Conservation (phyloP, 1,140 invertebrate genomes). For the Nebria ingens region DNA sequence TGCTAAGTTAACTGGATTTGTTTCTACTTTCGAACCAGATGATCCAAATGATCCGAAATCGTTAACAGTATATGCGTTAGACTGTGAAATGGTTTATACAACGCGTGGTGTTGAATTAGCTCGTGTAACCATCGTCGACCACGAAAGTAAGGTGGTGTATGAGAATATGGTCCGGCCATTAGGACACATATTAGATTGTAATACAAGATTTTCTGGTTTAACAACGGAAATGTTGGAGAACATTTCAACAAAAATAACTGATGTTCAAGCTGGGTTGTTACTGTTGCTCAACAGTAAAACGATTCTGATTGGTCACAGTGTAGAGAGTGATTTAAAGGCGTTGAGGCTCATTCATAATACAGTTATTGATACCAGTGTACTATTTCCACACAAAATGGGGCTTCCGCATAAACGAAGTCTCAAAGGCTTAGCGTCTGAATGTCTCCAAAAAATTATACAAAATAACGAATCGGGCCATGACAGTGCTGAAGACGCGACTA, state of each 20-base stretch:
- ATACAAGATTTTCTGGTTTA: constrained; percentile 77
- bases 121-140: constrained; percentile 73
- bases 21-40: constrained; percentile 54
- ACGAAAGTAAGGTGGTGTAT: constrained; percentile 64
- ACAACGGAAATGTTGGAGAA: constrained; percentile 59
- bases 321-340: constrained; percentile 87
- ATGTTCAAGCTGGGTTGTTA: constrained; percentile 77
- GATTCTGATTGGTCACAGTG: constrained; percentile 85
- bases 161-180: constrained; percentile 76
- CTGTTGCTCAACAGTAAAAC: constrained; percentile 75
- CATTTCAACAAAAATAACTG: constrained; percentile 56
- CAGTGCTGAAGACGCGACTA: constrained; percentile 85
- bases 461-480: constrained; percentile 72
- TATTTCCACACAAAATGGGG: constrained; percentile 89
- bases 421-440: constrained; percentile 70
- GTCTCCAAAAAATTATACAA: constrained; percentile 84
- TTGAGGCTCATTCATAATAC: constrained; percentile 79
- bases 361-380: constrained; percentile 85
- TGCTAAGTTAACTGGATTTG: constrained; percentile 64
- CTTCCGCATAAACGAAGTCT: constrained; percentile 79
- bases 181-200: constrained; percentile 76
- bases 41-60: constrained; percentile 34
- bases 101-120: constrained; percentile 77
- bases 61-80: constrained; percentile 71
- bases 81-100: constrained; percentile 88